phyloP scores from a whole-genome alignment of 2,888 invertebrate genomes.

The Metopia argyrocephala region DNA sequence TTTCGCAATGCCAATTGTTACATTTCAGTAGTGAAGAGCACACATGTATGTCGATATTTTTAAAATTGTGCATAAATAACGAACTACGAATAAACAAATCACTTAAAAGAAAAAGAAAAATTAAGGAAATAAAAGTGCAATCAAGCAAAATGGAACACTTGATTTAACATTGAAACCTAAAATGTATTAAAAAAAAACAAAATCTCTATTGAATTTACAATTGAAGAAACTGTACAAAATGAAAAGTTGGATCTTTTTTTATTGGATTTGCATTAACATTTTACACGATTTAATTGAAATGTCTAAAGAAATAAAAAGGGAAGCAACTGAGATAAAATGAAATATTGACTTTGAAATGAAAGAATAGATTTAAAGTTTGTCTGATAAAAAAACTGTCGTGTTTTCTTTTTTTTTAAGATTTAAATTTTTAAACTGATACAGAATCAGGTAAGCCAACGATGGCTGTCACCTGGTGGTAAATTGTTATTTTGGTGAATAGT shows the following conservation, averaged over 20 bases:
- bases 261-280: neutral
- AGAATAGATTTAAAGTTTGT: too few species aligned
- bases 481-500: too few species aligned
- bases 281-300: neutral
- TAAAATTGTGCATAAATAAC: conserved; percentile 14
- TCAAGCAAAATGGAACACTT: conserved; percentile 29
- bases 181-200: neutral
- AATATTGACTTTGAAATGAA: too few species aligned
- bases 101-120: neutral
- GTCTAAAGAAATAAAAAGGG: neutral
- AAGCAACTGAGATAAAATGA: too few species aligned
- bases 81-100: conserved; percentile 25
- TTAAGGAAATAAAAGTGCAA: conserved; percentile 15
- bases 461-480: too few species aligned
- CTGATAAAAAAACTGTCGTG: too few species aligned
- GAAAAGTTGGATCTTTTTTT: neutral
- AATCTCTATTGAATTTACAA: neutral
- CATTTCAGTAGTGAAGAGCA: neutral
- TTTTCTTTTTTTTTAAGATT: too few species aligned
- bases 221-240: neutral
- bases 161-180: conserved; percentile 16
- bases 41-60: neutral
- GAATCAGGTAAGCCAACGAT: too few species aligned
- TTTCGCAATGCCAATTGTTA: neutral
- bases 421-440: too few species aligned